Conservation (phyloP, 2,113 vertebrate species). For the Sturnus vulgaris region DNA sequence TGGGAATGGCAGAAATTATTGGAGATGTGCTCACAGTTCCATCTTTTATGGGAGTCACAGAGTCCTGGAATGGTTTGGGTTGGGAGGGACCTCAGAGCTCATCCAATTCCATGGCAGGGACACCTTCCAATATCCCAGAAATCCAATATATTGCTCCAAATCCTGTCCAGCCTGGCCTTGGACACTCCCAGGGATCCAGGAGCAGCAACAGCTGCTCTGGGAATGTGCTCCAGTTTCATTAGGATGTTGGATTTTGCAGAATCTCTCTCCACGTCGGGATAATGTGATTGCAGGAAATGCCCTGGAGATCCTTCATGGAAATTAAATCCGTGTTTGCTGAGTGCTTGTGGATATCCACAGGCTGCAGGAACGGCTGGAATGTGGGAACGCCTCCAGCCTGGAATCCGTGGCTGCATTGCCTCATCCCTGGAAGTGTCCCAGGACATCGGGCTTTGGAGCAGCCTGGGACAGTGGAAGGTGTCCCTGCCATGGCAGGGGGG, state of each 20-base stretch:
- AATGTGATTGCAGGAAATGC: neutral
- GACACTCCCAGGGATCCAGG: neutral
- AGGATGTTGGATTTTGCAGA: neutral
- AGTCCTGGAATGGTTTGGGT: neutral
- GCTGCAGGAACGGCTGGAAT: neutral
- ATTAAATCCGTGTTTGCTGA: neutral
- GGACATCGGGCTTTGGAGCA: neutral
- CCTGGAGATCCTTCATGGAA: neutral
- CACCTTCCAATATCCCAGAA: rapidly evolving
- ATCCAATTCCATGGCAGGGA: neutral
- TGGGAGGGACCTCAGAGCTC: neutral
- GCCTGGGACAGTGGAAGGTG: neutral
- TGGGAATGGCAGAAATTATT: neutral
- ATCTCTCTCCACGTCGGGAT: rapidly evolving
- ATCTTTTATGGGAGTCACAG: neutral
- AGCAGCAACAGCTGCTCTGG: neutral
- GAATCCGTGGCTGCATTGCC: rapidly evolving
- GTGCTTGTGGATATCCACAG: neutral
- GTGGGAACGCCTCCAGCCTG: neutral
- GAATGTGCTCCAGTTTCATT: rapidly evolving
- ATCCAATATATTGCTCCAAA: neutral
- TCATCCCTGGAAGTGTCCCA: neutral
- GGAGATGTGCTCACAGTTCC: neutral
- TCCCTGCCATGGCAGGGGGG: neutral
- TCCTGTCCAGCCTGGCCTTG: neutral